These are phyloP conservation scores for Pseudomyrmex concolor DNA, from an alignment of 1,140 invertebrate species.

Conservation along the genomic window DNA sequence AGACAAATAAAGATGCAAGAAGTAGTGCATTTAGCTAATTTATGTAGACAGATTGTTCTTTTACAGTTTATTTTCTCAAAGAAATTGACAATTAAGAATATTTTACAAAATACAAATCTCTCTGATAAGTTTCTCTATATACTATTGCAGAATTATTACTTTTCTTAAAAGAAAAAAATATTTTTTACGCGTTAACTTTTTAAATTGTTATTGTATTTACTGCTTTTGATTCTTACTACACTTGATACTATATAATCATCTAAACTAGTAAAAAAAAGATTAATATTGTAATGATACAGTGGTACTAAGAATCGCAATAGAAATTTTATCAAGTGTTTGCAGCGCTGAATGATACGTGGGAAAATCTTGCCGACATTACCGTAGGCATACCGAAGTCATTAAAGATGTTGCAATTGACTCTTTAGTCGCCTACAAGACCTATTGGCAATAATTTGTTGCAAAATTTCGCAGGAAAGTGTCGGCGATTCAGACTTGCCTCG, in stretches of 20 bases:
- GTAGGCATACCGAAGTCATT: slow-evolving; percentile 34
- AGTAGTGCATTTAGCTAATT: slow-evolving; percentile 52
- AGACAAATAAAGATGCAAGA: slow-evolving; percentile 25
- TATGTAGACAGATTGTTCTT: not conserved
- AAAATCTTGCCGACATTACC: slow-evolving; percentile 55
- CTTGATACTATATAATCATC: slow-evolving; percentile 25
- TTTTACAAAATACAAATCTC: not conserved
- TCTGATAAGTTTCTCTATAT: not conserved
- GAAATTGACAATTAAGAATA: not conserved
- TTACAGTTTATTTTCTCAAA: not conserved
- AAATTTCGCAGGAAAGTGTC: slow-evolving; percentile 70
- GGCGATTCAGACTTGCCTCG: slow-evolving; percentile 41
- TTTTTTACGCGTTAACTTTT: not conserved
- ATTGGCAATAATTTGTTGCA: slow-evolving; percentile 69
- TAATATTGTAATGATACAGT: not conserved
- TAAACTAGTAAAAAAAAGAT: not conserved
- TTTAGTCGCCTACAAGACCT: slow-evolving; percentile 64
- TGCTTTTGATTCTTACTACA: not conserved
- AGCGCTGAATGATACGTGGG: slow-evolving; percentile 32
- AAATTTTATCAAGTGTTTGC: slow-evolving; percentile 30
- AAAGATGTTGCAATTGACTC: slow-evolving; percentile 66
- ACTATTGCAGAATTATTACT: not conserved
- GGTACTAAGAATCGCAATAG: not conserved
- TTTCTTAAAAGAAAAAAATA: not conserved
- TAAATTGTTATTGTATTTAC: slow-evolving; percentile 3